Percentiles rank a stretch among this genome's conserved stretches.
Conservation (phyloP, 2,113 vertebrate species). For the Sigmodon hispidus region DNA sequence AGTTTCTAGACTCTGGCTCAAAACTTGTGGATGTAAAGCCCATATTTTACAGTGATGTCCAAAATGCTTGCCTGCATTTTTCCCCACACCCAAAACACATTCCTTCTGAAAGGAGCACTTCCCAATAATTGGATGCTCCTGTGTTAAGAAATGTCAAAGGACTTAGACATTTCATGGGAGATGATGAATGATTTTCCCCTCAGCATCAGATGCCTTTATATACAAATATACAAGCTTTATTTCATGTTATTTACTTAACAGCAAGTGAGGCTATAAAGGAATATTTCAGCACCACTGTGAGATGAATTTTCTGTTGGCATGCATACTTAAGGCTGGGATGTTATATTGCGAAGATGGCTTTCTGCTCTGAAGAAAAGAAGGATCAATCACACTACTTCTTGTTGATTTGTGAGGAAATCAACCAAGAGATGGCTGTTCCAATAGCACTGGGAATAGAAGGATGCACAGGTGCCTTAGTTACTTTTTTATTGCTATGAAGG, state of each 20-base stretch:
- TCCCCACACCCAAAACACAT: neutral
- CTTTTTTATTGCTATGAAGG: neutral
- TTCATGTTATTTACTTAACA: neutral
- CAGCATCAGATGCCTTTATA: neutral
- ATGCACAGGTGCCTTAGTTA: neutral
- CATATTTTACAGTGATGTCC: neutral
- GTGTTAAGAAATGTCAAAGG: neutral
- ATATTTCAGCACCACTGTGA: neutral
- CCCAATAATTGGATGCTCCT: neutral
- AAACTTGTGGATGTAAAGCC: neutral
- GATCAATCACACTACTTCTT: slow-evolving; percentile 1
- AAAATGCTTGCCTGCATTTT: neutral
- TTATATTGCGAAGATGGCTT: neutral
- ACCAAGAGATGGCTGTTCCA: neutral
- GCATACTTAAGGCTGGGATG: neutral
- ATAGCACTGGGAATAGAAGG: neutral
- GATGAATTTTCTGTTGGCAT: slow-evolving; percentile 2
- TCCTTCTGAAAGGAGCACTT: neutral
- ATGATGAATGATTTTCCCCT: neutral
- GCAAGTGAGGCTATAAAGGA: neutral
- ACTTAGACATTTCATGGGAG: neutral
- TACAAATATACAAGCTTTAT: neutral
- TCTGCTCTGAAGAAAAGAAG: neutral
- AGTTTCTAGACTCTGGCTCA: neutral
- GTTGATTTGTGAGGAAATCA: neutral